Percentiles rank a stretch among this genome's conserved stretches.
These are phyloP conservation scores for Aegotheles bennettii DNA, from an alignment of 2,113 vertebrate genomes.

Conservation along the genomic window DNA sequence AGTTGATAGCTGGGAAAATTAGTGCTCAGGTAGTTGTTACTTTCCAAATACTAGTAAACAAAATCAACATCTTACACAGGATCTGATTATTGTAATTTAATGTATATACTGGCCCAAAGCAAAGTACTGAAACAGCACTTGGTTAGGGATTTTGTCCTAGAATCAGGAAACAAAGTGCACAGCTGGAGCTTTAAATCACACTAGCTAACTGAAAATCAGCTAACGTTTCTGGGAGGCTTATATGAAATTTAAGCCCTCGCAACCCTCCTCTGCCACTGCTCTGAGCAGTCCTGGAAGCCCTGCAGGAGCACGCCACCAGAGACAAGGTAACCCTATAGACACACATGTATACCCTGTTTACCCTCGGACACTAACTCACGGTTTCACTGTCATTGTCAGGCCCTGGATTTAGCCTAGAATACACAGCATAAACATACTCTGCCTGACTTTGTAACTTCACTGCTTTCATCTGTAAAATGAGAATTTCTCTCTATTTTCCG, in stretches of 20 bases:
- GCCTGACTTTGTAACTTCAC: neutral
- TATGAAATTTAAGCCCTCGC: neutral
- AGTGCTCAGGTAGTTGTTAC: neutral
- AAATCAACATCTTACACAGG: neutral
- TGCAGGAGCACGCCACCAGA: neutral
- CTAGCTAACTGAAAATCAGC: neutral
- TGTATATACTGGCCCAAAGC: neutral
- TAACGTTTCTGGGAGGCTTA: neutral
- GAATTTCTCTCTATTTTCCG: neutral
- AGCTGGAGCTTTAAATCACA: neutral
- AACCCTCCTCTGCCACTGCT: neutral
- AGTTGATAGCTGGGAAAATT: neutral
- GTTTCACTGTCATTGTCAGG: too few relatives aligned
- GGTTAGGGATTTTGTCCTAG: neutral
- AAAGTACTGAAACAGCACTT: neutral
- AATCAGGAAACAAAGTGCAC: neutral
- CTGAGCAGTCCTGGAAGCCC: neutral
- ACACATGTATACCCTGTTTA: rapidly evolving
- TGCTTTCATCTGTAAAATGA: neutral
- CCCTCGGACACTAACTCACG: rapidly evolving
- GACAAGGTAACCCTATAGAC: neutral
- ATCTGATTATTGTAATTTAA: neutral
- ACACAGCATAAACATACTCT: neutral
- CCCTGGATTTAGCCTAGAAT: neutral
- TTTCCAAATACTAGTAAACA: neutral